Evolutionary conservation across 2,797 vertebrate species (phyloP), one percentile per base, ranked within the genome.

Genomic region (Spinus olivaceus): DNA sequence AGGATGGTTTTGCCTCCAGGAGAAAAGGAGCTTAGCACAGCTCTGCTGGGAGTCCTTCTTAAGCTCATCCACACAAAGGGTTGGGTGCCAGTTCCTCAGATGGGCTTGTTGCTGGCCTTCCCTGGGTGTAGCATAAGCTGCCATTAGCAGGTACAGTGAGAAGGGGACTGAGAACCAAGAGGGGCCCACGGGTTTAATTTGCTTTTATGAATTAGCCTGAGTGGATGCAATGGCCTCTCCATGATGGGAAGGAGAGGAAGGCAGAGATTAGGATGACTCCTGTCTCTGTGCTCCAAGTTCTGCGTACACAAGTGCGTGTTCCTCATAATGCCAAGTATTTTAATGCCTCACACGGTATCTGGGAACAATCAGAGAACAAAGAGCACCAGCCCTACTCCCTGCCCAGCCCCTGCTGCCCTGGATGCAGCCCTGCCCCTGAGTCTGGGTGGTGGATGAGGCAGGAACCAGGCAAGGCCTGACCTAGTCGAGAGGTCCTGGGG

Each of bases 1-100:
- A 91, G 59, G 54, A 91, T 61, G 81, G 76, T 85, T 94, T 94
- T 83, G 94, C 91, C 95, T 94, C 61, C 74, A 78, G 95, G 93
- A 95, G 92, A 54, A 67, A 84, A 89, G 77, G 67, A 44, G 71
- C 57, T 94, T 28, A 90, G 83, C 56, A 37, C 54, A 79, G 11
- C 67, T 81, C n/a, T 59, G 46, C 54, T 0, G 12, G 73, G 50
- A 93, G 69, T 92, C 92, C 61, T 39, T 71, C 79, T 46, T 50
- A 33, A 83, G 54, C 76, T 95, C 89, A 41, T 92, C 64, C 79
- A 42, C 8, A 30, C 80, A 85, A 74, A 85, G 53, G 61, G 33
- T 41, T 27, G 44, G 53, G 22, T 79, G 88, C 88, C 67, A 66
- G 49, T 32, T 91, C 70, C 72, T 81, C 4, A 0, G 60, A 47